Evolutionary conservation across 2,797 vertebrate species (phyloP), one percentile per base, ranked within the genome.

Genomic region (Orientallactaga sibirica): DNA sequence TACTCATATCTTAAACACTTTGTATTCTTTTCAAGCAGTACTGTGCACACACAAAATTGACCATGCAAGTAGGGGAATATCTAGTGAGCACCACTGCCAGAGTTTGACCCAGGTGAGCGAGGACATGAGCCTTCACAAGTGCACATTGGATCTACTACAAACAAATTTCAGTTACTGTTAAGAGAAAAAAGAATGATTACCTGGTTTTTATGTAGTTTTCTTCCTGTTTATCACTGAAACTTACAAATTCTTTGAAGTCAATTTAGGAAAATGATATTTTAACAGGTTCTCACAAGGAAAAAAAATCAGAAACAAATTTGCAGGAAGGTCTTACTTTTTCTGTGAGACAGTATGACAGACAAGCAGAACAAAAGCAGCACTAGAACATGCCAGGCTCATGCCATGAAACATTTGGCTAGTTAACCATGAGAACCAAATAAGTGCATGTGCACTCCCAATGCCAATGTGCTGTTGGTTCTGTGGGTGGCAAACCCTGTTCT

Each of bases 221-320:
- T 92, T 92, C 78, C 15, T 77, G 22, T 83, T 90, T 77, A 80
- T 67, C 33, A 82, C 18, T 86, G 94, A 88, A 77, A 74, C 43
- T 91, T 62, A 92, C 1, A 90, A 82, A 91, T 71, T 88, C 8
- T 43, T 86, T 70, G 25, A 95, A 55, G 19, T 94, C 64, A 81
- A 55, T 58, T 91, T 19, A 86, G 29, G 84, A 84, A 67, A 48
- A 48, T 92, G 55, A 14, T 24, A 66, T 55, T 71, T 7, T 25
- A 92, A 84, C 12, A 82, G 19, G 73, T 92, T 84, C 7, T 85
- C 11, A 18, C 27, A 82, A 84, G 70, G 58, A 20, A 82, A 84
- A 66, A 58, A 48, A 66, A 89, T 5, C 64, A 86, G 68, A 52
- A 93, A 67, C 1, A 62, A 75, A 97, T 91, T 76, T 75, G 37